phyloP scores from a whole-genome alignment of 2,888 invertebrate species.

The Zhengitettix transpicula region DNA sequence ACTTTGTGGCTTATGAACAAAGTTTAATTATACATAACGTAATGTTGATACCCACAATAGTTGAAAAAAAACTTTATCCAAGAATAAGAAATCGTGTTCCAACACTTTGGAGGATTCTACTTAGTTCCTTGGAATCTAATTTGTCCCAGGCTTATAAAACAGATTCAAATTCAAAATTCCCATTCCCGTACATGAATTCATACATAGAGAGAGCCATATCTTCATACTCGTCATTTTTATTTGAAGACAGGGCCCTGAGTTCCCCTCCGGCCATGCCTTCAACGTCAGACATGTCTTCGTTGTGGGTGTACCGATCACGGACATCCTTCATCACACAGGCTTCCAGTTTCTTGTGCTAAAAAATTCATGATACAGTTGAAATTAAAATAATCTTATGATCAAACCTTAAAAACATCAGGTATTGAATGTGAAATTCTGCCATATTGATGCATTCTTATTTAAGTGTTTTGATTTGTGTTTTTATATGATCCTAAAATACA shows the following conservation, averaged over 20 bases:
- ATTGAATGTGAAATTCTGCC: neutral
- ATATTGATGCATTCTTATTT: too few relatives aligned
- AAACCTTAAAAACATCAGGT: neutral
- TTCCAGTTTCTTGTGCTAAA: constrained; percentile 49
- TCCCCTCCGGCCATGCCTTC: neutral
- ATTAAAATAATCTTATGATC: neutral
- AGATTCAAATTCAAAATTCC: neutral
- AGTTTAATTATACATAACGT: neutral
- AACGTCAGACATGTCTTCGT: constrained; percentile 23
- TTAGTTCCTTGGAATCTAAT: neutral
- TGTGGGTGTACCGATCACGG: constrained; percentile 30
- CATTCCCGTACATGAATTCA: neutral
- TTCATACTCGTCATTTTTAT: neutral
- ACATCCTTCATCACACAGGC: constrained; percentile 57
- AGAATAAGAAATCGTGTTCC: too few relatives aligned
- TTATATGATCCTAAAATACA: neutral
- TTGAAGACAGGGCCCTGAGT: neutral
- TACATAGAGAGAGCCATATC: neutral
- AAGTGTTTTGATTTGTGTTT: too few relatives aligned
- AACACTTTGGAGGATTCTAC: too few relatives aligned
- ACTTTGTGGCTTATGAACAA: neutral
- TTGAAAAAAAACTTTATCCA: too few relatives aligned
- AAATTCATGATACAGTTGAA: neutral
- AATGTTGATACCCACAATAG: too few relatives aligned
- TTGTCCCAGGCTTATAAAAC: neutral